Conservation (phyloP, 2,888 invertebrate genomes). For the Plutella xylostella region DNA sequence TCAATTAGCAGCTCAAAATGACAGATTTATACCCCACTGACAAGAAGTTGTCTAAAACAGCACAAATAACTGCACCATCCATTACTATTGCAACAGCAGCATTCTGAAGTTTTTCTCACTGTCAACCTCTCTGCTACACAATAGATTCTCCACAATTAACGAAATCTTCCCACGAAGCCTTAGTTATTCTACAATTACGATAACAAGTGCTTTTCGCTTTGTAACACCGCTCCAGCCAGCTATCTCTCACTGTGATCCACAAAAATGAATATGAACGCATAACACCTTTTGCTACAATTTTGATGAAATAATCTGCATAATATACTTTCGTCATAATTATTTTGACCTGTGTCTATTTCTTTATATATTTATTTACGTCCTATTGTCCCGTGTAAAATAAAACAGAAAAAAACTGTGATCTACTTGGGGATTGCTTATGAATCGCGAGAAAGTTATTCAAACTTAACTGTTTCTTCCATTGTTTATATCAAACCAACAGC, state of each 20-base stretch:
- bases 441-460: no score
- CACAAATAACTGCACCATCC: constrained; percentile 2
- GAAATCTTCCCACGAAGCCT: constrained; percentile 31
- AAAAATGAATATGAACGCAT: no score
- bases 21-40: no score
- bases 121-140: constrained; percentile 26
- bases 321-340: neutral
- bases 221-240: constrained; percentile 6
- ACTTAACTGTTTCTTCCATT: no score
- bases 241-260: constrained; percentile 1
- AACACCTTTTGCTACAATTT: no score
- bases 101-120: constrained; percentile 33
- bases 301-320: neutral
- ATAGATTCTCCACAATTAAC: constrained; percentile 41
- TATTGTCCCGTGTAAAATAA: no score
- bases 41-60: constrained; percentile 5
- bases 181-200: constrained; percentile 32
- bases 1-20: no score
- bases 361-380: no score
- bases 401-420: no score
- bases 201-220: constrained; percentile 27
- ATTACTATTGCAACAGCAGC: constrained; percentile 11
- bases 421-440: no score
- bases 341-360: no score
- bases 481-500: no score